Base-by-base conservation (phyloP, 2,888 invertebrate species). In the Beris chalybata region DNA sequence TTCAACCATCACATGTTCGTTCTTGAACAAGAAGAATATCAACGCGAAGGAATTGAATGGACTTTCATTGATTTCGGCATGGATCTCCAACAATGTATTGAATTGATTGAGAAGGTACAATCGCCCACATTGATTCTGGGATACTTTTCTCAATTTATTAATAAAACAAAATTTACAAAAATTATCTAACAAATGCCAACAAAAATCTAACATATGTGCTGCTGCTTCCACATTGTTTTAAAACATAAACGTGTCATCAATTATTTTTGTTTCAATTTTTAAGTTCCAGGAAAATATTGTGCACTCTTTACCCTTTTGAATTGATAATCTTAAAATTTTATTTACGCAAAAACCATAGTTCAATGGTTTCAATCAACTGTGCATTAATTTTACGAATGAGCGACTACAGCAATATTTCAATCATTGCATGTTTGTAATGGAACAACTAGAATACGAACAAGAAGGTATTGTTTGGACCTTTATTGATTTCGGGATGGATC, bases 321-420 rank as follows among this genome's bases (percentile, higher is more conserved):
- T 3, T 38, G 9, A 38, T 22, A 22, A 22, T 22, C 22, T 38
- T 38, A 3, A 38, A 38, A 15, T 22, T 48, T 48, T 48, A 15
- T 53, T 53, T 30, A 30, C 31, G 67, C 45, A 38, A 38, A 38
- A 38, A 38, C 38, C 58, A 68, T 65, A 68, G 69, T 71, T 65
- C 68, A 95, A 95, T 85, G 90, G 93, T 79, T 95, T 95, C 86
- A 94, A 95, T 85, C 95, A 95, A 83, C 87, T 95, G 79, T 95
- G 95, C 86, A 93, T 95, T 87, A 95, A 95, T 86, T 95, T 93
- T 86, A 93, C 93, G 78, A 95, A 95, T 82, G 95, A 95, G 85
- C 92, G 93, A 83, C 87, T 95, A 75, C 95, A 95, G 83, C 95
- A 95, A 81, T 95, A 92, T 86, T 95, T 95, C 89, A 95, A 95